phyloP scores from a whole-genome alignment of 2,797 vertebrate genomes.

The Urosaurus nigricauda region DNA sequence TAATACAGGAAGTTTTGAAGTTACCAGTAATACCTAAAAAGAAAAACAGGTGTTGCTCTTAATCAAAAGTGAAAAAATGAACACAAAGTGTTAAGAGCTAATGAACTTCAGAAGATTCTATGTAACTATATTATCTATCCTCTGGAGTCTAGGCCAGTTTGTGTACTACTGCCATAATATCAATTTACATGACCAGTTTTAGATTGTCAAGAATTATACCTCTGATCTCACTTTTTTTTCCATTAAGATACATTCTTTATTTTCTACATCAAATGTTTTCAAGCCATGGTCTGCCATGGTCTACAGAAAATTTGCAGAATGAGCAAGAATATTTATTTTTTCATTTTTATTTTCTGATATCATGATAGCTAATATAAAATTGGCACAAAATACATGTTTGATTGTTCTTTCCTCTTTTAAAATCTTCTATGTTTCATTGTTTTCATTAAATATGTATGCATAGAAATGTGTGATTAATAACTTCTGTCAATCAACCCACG shows the following conservation, averaged over 20 bases:
- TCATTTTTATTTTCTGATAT: not conserved
- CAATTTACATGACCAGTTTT: not conserved
- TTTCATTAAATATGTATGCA: not conserved
- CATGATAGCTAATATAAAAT: constrained; percentile 24
- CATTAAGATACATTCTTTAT: not conserved
- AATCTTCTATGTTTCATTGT: not conserved
- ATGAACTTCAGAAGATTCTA: not conserved
- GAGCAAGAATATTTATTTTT: not conserved
- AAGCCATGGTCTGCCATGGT: not conserved
- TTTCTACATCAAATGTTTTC: not conserved
- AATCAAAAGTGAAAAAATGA: not conserved
- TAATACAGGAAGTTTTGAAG: constrained; percentile 66
- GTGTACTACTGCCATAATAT: not conserved
- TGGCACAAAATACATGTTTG: not conserved
- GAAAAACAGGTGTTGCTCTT: constrained; percentile 77
- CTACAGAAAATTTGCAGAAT: not conserved
- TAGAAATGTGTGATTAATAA: not conserved
- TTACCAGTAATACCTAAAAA: constrained; percentile 44
- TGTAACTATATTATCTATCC: not conserved
- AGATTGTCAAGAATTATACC: not conserved
- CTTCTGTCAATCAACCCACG: not conserved
- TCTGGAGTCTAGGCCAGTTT: not conserved
- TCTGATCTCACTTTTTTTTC: not conserved
- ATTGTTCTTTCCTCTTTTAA: not conserved
- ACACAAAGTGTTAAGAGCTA: not conserved